Percentiles rank a stretch among this genome's conserved stretches.
These are phyloP conservation scores for Halichoeres trimaculatus DNA, from an alignment of 2,113 vertebrate species.

Conservation along the genomic window DNA sequence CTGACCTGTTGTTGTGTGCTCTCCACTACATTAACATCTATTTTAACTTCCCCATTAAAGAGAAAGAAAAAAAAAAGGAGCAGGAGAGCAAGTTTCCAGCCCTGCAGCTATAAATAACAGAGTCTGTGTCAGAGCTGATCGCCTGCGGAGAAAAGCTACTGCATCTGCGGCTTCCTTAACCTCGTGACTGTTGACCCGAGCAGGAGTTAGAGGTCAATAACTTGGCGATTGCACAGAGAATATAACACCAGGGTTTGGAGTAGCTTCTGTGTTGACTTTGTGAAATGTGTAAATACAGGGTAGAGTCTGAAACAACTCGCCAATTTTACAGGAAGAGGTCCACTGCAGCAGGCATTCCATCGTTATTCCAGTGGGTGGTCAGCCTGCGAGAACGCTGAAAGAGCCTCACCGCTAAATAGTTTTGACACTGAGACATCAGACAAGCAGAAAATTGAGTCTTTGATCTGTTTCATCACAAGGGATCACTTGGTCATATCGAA, in stretches of 20 bases:
- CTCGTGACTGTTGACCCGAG: conserved; percentile 17
- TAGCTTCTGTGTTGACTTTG: neutral
- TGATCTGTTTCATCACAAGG: conserved; percentile 49
- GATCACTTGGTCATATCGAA: conserved; percentile 56
- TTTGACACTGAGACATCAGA: conserved; percentile 61
- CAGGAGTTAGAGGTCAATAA: conserved; percentile 50
- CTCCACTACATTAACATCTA: neutral
- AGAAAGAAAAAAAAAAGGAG: conserved; percentile 8
- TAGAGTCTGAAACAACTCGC: neutral
- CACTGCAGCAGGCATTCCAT: conserved; percentile 2
- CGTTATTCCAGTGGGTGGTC: conserved; percentile 50
- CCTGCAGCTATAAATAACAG: conserved; percentile 42
- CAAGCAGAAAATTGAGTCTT: conserved; percentile 60
- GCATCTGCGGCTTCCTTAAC: conserved; percentile 52
- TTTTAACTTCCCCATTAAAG: conserved; percentile 40
- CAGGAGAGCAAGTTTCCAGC: conserved; percentile 7
- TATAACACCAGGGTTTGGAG: conserved; percentile 10
- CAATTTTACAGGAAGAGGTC: neutral
- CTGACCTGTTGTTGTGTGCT: no score
- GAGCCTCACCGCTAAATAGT: conserved; percentile 38
- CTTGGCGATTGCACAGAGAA: conserved; percentile 24
- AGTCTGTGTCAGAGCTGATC: conserved; percentile 28
- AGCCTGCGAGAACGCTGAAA: conserved; percentile 7
- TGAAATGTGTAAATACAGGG: conserved; percentile 36
- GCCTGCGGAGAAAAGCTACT: conserved; percentile 40